Conservation (phyloP, 1,140 invertebrate genomes). For the Doryteuthis pealeii region DNA sequence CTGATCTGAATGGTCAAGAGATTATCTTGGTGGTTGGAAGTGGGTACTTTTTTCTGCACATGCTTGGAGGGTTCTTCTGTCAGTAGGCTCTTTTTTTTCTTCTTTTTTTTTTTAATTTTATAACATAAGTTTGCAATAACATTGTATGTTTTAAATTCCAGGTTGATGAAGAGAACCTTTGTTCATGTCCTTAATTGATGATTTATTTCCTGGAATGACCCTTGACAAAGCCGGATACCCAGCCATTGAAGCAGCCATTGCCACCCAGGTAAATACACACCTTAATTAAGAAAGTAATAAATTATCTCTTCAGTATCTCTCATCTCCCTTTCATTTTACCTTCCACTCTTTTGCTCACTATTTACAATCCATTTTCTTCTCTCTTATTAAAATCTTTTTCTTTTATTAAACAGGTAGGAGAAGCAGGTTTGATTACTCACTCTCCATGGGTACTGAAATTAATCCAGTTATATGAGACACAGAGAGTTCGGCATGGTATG, state of each 20-base stretch:
- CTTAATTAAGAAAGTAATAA: neutral
- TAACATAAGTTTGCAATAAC: no score
- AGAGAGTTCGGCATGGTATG: constrained; percentile 92
- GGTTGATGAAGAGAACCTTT: constrained; percentile 94
- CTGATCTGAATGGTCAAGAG: no score
- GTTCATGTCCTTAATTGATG: constrained; percentile 92
- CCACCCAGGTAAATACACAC: constrained; percentile 45
- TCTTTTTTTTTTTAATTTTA: no score
- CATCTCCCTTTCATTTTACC: no score
- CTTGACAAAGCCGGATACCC: constrained; percentile 92
- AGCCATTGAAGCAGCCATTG: constrained; percentile 65
- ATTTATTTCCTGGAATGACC: constrained; percentile 90
- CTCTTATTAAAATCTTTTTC: no score
- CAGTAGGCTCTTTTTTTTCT: no score
- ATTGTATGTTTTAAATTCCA: constrained; percentile 26
- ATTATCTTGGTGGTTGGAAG: no score
- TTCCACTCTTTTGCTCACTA: no score
- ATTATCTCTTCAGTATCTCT: no score
- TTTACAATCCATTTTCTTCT: no score
- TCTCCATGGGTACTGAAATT: constrained; percentile 94
- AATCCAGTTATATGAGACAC: constrained; percentile 95
- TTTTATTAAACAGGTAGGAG: constrained; percentile 35
- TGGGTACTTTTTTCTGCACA: no score
- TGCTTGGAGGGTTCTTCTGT: no score
- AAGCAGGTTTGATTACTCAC: constrained; percentile 77